Percentiles rank a stretch among this genome's conserved stretches.
Evolutionary conservation across 1,140 invertebrate genomes (phyloP).

Genomic region (Palaemon carinicauda): DNA sequence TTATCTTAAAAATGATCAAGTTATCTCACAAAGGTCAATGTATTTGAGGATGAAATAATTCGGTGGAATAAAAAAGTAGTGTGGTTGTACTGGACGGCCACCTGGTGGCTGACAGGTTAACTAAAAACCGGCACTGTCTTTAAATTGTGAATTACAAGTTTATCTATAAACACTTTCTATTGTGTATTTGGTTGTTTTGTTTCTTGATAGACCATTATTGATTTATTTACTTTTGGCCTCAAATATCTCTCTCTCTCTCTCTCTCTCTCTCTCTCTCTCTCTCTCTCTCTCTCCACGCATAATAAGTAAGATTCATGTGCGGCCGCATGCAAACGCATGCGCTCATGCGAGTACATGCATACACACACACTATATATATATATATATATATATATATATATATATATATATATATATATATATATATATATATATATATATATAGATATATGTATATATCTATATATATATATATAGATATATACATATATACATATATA

Average conservation of each 20-base stretch:
- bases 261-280: slow-evolving; percentile 27
- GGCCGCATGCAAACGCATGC: too few relatives aligned
- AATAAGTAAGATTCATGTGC: too few relatives aligned
- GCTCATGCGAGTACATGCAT: neutral
- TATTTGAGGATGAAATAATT: neutral
- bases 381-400: neutral
- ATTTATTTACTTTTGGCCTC: too few relatives aligned
- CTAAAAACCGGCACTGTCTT: neutral
- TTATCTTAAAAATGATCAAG: too few relatives aligned
- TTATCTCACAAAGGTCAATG: neutral
- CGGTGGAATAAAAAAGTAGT: neutral
- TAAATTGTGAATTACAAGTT: too few relatives aligned
- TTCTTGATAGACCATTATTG: too few relatives aligned
- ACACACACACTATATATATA: neutral
- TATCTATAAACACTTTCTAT: too few relatives aligned
- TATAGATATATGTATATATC: too few relatives aligned
- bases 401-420: neutral
- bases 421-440: too few relatives aligned
- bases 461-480: slow-evolving; percentile 4
- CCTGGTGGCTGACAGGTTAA: neutral
- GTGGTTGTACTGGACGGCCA: neutral
- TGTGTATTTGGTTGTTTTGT: too few relatives aligned
- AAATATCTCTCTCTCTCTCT: neutral
- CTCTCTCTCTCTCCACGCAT: neutral
- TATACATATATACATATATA: neutral